A percentile compares a stretch with the other conserved stretches of the same genome.
Evolutionary conservation across 2,888 invertebrate genomes (phyloP).

Genomic region (Argynnis bischoffii): DNA sequence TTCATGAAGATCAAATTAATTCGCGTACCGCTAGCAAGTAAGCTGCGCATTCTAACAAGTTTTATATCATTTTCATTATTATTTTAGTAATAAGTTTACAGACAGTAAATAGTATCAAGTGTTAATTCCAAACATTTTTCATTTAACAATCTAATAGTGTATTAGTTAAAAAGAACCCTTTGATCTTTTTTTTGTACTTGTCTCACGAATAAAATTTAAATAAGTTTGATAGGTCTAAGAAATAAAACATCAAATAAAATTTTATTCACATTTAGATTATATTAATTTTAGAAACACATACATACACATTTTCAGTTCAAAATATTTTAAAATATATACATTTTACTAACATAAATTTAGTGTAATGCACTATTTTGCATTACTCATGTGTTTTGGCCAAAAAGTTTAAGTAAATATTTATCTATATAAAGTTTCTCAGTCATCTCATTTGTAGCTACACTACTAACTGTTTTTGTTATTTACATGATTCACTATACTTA

Average conservation of each 20-base stretch:
- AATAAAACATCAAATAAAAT: constrained; percentile 4
- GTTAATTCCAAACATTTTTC: too few species aligned
- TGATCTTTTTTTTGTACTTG: too few species aligned
- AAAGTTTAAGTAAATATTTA: neutral
- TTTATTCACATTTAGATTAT: constrained; percentile 16
- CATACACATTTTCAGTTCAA: neutral
- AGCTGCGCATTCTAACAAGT: too few species aligned
- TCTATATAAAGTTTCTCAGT: constrained; percentile 15
- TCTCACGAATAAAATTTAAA: neutral
- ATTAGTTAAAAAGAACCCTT: too few species aligned
- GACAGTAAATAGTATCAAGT: neutral
- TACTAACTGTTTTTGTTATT: constrained; percentile 14
- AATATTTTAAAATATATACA: neutral
- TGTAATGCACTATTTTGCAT: constrained; percentile 15
- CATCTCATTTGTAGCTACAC: constrained; percentile 20
- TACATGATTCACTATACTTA: constrained; percentile 7
- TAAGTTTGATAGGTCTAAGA: neutral
- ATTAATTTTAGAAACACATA: constrained; percentile 14
- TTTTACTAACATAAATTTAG: constrained; percentile 8
- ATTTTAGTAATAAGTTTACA: too few species aligned
- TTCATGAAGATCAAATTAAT: too few species aligned
- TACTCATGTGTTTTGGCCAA: neutral
- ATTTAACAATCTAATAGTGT: too few species aligned
- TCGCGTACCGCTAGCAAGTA: too few species aligned
- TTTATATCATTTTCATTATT: too few species aligned